phyloP scores from a whole-genome alignment of 1,140 invertebrate genomes.

The Ceratina japonica region DNA sequence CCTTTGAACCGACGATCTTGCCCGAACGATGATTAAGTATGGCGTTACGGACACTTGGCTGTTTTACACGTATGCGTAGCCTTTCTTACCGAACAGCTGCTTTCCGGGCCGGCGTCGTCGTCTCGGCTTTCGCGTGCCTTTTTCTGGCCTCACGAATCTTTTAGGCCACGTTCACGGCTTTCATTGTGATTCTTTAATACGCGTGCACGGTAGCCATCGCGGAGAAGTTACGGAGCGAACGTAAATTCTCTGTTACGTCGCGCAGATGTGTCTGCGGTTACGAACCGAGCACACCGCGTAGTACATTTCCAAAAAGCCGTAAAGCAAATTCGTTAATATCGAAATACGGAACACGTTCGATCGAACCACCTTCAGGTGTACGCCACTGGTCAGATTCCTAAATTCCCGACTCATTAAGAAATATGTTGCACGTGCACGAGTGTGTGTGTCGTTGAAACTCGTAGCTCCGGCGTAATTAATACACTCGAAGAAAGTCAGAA shows the following conservation, averaged over 20 bases:
- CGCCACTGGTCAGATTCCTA: not conserved
- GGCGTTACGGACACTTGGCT: not conserved
- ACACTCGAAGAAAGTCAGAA: constrained; percentile 32
- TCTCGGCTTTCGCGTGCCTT: constrained; percentile 15
- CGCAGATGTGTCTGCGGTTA: not conserved
- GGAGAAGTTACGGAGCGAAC: not conserved
- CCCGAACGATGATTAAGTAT: not conserved
- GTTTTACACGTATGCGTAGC: not conserved
- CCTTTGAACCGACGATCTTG: not conserved
- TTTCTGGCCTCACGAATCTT: constrained; percentile 19
- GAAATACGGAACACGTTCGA: too few species aligned
- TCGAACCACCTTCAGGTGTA: not conserved
- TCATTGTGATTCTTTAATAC: constrained; percentile 37
- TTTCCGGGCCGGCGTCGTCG: constrained; percentile 8
- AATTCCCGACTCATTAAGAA: not conserved
- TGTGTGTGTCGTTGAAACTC: not conserved
- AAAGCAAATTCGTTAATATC: too few species aligned
- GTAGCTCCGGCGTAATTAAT: constrained; percentile 2
- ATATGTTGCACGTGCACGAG: not conserved
- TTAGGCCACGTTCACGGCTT: not conserved
- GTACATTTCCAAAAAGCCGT: too few species aligned
- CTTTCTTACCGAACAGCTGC: constrained; percentile 42
- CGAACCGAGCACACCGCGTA: too few species aligned
- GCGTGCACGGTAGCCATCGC: not conserved
- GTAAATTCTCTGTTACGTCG: not conserved